A percentile compares a stretch with the other conserved stretches of the same genome.
phyloP scores from a whole-genome alignment of 2,888 invertebrate genomes.

The Neuroscelio doddi region DNA sequence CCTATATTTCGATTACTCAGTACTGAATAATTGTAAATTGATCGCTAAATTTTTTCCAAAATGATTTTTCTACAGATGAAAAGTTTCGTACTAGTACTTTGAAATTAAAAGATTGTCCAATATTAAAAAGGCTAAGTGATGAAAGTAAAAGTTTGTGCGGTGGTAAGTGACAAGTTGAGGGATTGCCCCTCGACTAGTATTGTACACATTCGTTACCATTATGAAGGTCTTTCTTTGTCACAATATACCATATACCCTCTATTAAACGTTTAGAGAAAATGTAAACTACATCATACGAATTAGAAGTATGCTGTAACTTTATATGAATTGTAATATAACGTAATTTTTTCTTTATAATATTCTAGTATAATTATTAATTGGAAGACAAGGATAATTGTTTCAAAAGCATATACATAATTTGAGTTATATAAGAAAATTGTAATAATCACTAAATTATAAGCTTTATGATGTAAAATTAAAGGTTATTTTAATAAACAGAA shows the following conservation, averaged over 20 bases:
- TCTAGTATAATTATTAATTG: too few species aligned
- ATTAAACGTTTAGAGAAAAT: too few species aligned
- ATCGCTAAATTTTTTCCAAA: neutral
- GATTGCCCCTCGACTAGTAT: slow-evolving; percentile 63
- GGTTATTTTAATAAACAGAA: too few species aligned
- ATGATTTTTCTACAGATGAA: slow-evolving; percentile 4
- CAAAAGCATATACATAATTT: too few species aligned
- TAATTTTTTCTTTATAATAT: too few species aligned
- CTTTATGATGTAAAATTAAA: too few species aligned
- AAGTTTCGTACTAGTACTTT: slow-evolving; percentile 29
- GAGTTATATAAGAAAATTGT: too few species aligned
- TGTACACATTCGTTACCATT: slow-evolving; percentile 59
- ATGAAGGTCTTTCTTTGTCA: slow-evolving; percentile 41
- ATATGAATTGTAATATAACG: too few species aligned
- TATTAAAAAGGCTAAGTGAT: slow-evolving; percentile 42
- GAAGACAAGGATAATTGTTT: too few species aligned
- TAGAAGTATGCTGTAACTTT: too few species aligned
- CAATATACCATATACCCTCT: slow-evolving; percentile 35
- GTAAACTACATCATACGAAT: too few species aligned
- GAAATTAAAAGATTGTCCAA: slow-evolving; percentile 41
- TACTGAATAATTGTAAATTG: slow-evolving; percentile 5
- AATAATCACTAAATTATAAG: too few species aligned
- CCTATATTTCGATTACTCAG: neutral
- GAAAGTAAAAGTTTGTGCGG: slow-evolving; percentile 45
- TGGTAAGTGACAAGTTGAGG: slow-evolving; percentile 70